Evolutionary conservation across 92 coral and sea anemone species (phyloP), one percentile per base, ranked within the genome.

Genomic region (Plumapathes pennacea): DNA sequence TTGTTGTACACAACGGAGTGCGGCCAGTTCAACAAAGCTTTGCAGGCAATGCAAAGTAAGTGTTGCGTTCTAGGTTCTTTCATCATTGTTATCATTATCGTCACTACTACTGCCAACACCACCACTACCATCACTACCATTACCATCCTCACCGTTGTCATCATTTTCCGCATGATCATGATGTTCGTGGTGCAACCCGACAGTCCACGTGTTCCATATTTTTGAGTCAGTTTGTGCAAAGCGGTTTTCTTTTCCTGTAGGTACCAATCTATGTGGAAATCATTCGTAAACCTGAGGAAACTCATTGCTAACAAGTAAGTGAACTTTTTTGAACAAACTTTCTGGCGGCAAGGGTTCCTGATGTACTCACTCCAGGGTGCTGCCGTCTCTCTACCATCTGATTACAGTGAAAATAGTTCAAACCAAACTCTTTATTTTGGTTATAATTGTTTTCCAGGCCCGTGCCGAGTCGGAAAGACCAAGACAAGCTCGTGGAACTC

Each of bases 11-110:
- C 47, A 71, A 92, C 70, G 88, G 98, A 20, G 85, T 92, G 39
- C 77, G 98, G 17, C 98, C 98, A 4, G 89, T 80, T 5, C 94
- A 88, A 62, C 85, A 88, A 89, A 80, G 94, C 46, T 92, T 79
- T 65, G 80, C 85, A 40, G 98, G 98, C 46, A 74, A 85, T 73
- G 60, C 85, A 24, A 80, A 80, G 98, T 92, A 56, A 80, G 88
- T 76, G 5, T 18, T 13, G 7, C 36, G 32, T 4, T 10, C 0
- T 24, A 43, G n/a, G n/a, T n/a, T n/a, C n/a, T n/a, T 49, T 22
- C 27, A 22, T 10, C 25, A 18, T 1, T 9, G 56, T 50, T 50
- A n/a, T n/a, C n/a, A n/a, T n/a, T n/a, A n/a, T n/a, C n/a, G n/a
- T n/a, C n/a, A n/a, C n/a, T n/a, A n/a, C n/a, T n/a, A n/a, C n/a